Percentiles rank a stretch among this genome's conserved stretches.
Evolutionary conservation across 1,140 invertebrate genomes (phyloP).

Genomic region (Zaprionus vittiger): DNA sequence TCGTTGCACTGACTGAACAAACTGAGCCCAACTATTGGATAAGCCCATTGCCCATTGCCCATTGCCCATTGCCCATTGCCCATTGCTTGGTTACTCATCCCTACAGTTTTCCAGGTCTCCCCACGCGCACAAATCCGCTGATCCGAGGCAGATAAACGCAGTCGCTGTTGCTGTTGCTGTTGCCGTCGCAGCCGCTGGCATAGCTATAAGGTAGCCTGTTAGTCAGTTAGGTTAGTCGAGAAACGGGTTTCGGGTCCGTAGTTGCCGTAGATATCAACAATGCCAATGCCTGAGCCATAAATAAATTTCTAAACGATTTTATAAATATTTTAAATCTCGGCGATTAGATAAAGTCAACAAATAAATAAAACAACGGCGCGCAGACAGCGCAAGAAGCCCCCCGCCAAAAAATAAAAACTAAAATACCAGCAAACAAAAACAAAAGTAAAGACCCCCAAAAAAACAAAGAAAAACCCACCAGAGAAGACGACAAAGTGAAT

Average conservation of each 20-base stretch:
- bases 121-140: conserved; percentile 68
- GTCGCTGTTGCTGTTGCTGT: conserved; percentile 9
- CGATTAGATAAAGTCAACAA: conserved; percentile 84
- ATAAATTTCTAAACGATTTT: conserved; percentile 83
- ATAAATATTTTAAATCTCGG: conserved; percentile 84
- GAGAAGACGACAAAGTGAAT: conserved; percentile 40
- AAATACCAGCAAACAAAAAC: conserved; percentile 10
- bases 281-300: conserved; percentile 77
- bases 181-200: conserved; percentile 30
- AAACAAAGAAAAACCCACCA: conserved; percentile 29
- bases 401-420: conserved; percentile 29
- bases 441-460: conserved; percentile 24
- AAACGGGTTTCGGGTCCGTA: conserved; percentile 61
- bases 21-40: conserved; percentile 22
- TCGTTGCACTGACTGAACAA: conserved; percentile 29
- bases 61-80: neutral
- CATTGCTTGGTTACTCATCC: neutral
- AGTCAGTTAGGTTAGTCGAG: conserved; percentile 37
- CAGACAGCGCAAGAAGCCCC: conserved; percentile 36
- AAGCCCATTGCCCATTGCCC: conserved; percentile 6
- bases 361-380: conserved; percentile 78
- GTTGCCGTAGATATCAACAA: conserved; percentile 69
- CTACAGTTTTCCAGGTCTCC: conserved; percentile 14
- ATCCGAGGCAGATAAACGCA: conserved; percentile 69
- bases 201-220: conserved; percentile 49